phyloP scores from a whole-genome alignment of 2,888 invertebrate species.

The Ptychoptera albimana region DNA sequence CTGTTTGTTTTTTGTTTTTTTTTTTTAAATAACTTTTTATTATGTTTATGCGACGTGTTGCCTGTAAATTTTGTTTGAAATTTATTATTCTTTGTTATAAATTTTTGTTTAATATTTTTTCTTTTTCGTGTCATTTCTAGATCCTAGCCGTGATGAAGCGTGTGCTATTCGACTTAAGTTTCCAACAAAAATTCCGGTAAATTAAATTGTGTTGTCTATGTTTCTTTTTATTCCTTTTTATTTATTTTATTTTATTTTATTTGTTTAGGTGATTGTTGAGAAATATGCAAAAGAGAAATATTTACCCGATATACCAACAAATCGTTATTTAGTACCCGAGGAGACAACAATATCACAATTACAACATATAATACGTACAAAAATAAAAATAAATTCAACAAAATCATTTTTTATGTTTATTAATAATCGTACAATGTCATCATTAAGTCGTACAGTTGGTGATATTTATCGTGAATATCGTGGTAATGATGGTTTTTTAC shows the following conservation, averaged over 20 bases:
- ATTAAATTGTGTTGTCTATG: constrained; percentile 22
- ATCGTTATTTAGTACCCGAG: constrained; percentile 77
- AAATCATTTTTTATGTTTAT: constrained; percentile 69
- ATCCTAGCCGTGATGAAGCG: constrained; percentile 41
- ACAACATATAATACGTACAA: constrained; percentile 53
- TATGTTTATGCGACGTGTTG: too few relatives aligned
- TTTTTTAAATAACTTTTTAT: too few relatives aligned
- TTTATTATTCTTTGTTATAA: too few relatives aligned
- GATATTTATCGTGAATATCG: constrained; percentile 64
- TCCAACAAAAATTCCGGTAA: constrained; percentile 67
- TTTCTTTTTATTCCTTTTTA: constrained; percentile 3
- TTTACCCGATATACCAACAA: constrained; percentile 64
- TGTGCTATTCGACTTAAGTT: constrained; percentile 61
- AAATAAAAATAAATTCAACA: constrained; percentile 34
- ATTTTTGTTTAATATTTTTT: too few relatives aligned
- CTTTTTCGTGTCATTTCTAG: too few relatives aligned
- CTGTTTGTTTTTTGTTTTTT: too few relatives aligned
- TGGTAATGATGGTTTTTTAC: constrained; percentile 73
- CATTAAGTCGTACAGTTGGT: constrained; percentile 63
- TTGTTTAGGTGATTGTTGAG: constrained; percentile 63
- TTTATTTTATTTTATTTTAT: constrained; percentile 11
- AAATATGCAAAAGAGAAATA: constrained; percentile 61
- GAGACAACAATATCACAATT: constrained; percentile 83
- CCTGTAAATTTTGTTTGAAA: too few relatives aligned
- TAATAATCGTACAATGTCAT: constrained; percentile 66